Conservation (phyloP, 1,140 invertebrate genomes). For the Apis laboriosa region DNA sequence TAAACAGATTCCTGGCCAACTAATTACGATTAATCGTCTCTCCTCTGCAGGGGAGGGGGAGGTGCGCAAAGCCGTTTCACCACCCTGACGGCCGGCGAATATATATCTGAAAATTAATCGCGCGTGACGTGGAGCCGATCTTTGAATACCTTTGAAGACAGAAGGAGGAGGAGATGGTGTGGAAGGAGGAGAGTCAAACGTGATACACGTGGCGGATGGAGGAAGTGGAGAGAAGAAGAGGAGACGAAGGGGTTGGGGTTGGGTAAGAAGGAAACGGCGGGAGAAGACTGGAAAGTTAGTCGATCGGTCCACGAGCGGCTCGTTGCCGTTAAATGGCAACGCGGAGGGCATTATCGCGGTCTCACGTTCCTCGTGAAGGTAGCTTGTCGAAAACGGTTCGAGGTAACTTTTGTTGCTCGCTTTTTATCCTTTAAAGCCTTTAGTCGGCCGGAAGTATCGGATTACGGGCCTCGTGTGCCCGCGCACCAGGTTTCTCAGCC, state of each 20-base stretch:
- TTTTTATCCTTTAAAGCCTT: conserved; percentile 55
- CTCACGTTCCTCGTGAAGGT: conserved; percentile 30
- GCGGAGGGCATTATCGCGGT: conserved; percentile 53
- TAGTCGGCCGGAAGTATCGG: conserved; percentile 52
- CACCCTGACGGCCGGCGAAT: not conserved
- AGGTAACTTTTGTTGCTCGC: conserved; percentile 44
- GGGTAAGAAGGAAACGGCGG: not conserved
- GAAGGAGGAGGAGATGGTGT: too few relatives aligned
- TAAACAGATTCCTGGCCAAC: not conserved
- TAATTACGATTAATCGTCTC: conserved; percentile 32
- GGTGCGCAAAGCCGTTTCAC: not conserved
- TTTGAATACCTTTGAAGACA: not conserved
- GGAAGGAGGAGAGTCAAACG: conserved; percentile 4
- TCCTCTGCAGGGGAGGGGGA: not conserved
- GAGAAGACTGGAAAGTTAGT: conserved; percentile 42
- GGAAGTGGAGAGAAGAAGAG: not conserved
- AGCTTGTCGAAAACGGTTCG: conserved; percentile 27
- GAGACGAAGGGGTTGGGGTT: not conserved
- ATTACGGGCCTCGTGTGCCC: conserved; percentile 38
- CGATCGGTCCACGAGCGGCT: conserved; percentile 56
- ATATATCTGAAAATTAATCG: conserved; percentile 10
- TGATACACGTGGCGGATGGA: conserved; percentile 17
- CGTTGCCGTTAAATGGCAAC: conserved; percentile 59
- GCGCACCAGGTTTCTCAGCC: conserved; percentile 3
- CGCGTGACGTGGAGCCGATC: not conserved